Percentiles rank a stretch among this genome's conserved stretches.
phyloP scores from a whole-genome alignment of 53 echinoderm and acorn worm species.

The Henricia sp. region DNA sequence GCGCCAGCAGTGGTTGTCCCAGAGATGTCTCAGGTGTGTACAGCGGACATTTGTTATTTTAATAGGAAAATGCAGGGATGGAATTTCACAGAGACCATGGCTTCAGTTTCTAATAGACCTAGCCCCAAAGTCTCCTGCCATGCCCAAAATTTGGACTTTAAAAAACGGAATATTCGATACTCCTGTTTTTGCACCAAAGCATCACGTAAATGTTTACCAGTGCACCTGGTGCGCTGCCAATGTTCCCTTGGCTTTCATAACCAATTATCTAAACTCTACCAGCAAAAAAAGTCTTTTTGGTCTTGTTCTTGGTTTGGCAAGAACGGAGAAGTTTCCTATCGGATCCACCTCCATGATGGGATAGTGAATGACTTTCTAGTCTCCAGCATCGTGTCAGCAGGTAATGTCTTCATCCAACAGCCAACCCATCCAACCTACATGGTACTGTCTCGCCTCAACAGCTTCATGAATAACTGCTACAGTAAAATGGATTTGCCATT shows the following conservation, averaged over 20 bases:
- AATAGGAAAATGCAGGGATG: too few species aligned
- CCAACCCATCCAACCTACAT: slow-evolving; percentile 87
- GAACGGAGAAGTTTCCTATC: neutral
- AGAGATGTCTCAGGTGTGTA: slow-evolving; percentile 84
- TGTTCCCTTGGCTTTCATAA: too few species aligned
- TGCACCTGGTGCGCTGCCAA: too few species aligned
- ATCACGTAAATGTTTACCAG: too few species aligned
- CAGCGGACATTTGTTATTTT: too few species aligned
- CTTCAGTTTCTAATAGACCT: too few species aligned
- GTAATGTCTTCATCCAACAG: slow-evolving; percentile 96
- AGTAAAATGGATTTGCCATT: slow-evolving; percentile 54
- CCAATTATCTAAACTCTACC: too few species aligned
- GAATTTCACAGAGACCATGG: neutral
- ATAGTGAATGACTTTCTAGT: slow-evolving; percentile 76
- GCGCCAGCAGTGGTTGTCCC: slow-evolving; percentile 42
- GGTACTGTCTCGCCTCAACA: slow-evolving; percentile 74
- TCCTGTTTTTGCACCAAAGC: too few species aligned
- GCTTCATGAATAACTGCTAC: slow-evolving; percentile 88
- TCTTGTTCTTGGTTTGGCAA: too few species aligned
- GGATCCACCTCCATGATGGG: slow-evolving; percentile 91
- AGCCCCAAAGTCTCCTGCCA: neutral
- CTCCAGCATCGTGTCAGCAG: slow-evolving; percentile 89
- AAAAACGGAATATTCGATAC: too few species aligned
- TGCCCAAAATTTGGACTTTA: neutral
- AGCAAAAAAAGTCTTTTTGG: too few species aligned